Evolutionary conservation across 2,888 invertebrate genomes (phyloP), one percentile per base, ranked within the genome.

Genomic region (Luffia ferchaultella): DNA sequence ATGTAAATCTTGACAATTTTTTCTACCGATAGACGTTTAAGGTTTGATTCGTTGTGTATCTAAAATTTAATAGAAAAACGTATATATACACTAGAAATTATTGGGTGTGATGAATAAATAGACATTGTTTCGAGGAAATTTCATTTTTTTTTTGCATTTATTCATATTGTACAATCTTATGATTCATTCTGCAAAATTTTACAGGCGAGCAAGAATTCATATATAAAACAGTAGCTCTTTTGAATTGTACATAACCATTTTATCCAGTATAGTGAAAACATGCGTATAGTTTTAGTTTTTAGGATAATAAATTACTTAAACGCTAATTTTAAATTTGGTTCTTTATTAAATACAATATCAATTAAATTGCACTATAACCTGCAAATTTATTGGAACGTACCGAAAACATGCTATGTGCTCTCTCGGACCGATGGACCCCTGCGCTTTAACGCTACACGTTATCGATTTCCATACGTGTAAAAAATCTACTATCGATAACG

Each of bases 151-250:
- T 82, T 83, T 82, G 83, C 83, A 80, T 83, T 83, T 83, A 83
- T 83, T 83, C 77, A 80, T 83, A 83, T 82, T 83, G 82, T 83
- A 83, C 83, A 83, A 82, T 83, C 42, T 79, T 76, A 76, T 82
- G 80, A 82, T 80, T 71, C 83, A 80, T 83, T 83, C 83, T 83
- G 83, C 83, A 83, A 83, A 83, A 82, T 83, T 80, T 80, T 85
- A 85, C 85, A 84, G 76, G 84, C 85, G 84, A 84, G 82, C 84
- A 82, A 84, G 83, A 83, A 84, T 83, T 85, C 82, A 82, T 83
- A 82, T 85, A 85, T 80, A 85, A 85, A 85, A 85, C 82, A 76
- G 76, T 76, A 82, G 82, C 80, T 82, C 80, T 73, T 79, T 76
- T 79, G 68, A 80, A 82, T 82, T 79, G 76, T 84, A 83, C 80